phyloP scores from a whole-genome alignment of 2,888 invertebrate genomes.

The Drosophila colorata region DNA sequence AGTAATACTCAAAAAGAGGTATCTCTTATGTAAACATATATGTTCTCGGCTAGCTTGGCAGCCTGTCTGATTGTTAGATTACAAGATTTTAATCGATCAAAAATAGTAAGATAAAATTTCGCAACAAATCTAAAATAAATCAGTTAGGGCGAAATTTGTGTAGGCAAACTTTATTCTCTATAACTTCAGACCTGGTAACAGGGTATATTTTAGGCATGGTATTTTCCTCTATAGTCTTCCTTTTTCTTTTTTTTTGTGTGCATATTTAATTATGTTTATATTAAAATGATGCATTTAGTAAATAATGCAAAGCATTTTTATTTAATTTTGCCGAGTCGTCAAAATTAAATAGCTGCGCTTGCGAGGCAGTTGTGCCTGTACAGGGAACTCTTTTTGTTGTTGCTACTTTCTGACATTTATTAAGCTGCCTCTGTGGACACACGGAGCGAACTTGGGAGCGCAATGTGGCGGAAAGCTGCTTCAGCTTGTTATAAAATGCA shows the following conservation, averaged over 20 bases:
- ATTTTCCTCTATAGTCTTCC: neutral
- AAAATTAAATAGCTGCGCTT: conserved; percentile 32
- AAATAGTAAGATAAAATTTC: neutral
- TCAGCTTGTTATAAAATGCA: conserved; percentile 70
- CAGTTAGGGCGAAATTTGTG: neutral
- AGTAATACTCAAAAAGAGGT: neutral
- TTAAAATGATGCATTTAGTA: conserved; percentile 39
- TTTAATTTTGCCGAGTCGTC: conserved; percentile 23
- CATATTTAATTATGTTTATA: conserved; percentile 59
- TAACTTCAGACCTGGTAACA: neutral
- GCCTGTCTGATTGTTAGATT: no score
- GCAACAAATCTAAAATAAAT: neutral
- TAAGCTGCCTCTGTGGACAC: conserved; percentile 56
- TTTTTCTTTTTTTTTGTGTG: conserved; percentile 7
- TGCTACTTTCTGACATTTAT: conserved; percentile 69
- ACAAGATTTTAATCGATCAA: no score
- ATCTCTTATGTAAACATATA: neutral
- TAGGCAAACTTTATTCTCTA: neutral
- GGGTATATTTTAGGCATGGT: neutral
- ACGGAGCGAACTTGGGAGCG: conserved; percentile 12
- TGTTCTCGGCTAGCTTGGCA: neutral
- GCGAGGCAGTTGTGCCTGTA: conserved; percentile 28
- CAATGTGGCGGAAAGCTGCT: conserved; percentile 45
- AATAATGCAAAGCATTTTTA: conserved; percentile 43
- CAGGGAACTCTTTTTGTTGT: conserved; percentile 18